These are phyloP conservation scores for Litoditis marina DNA, from an alignment of 2,888 invertebrate genomes.

Conservation along the genomic window DNA sequence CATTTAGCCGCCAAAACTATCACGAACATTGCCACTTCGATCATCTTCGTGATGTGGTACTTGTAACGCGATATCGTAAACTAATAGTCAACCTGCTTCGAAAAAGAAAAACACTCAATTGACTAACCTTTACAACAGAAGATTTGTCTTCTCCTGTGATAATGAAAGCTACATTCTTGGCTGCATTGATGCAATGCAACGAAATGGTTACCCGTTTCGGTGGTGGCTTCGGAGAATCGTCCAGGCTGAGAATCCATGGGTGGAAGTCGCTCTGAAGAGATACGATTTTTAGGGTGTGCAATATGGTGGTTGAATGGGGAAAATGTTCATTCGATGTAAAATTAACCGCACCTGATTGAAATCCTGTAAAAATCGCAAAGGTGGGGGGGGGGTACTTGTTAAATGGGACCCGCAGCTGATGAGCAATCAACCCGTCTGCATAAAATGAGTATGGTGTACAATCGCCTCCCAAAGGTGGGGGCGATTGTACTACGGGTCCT, in stretches of 20 bases:
- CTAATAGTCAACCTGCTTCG: too few species aligned
- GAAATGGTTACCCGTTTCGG: slow-evolving; percentile 85
- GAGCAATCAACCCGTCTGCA: too few species aligned
- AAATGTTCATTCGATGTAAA: not conserved
- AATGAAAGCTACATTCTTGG: slow-evolving; percentile 79
- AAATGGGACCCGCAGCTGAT: too few species aligned
- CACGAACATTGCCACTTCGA: not conserved
- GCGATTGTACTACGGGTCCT: too few species aligned
- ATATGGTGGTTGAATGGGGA: not conserved
- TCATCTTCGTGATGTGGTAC: not conserved
- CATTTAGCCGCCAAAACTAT: not conserved
- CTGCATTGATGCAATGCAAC: slow-evolving; percentile 80
- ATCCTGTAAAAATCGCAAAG: not conserved
- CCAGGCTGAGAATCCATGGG: slow-evolving; percentile 77
- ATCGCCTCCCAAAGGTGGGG: too few species aligned
- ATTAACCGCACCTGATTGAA: not conserved
- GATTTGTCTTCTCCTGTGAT: slow-evolving; percentile 82
- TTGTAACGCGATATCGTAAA: too few species aligned
- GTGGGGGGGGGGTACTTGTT: too few species aligned
- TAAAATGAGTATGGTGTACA: too few species aligned
- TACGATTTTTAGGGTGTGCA: too few species aligned
- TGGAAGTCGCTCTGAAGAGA: slow-evolving; percentile 27
- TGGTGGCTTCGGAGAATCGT: slow-evolving; percentile 94
- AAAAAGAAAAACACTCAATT: not conserved
- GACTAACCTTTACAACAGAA: slow-evolving; percentile 74